phyloP scores from a whole-genome alignment of 2,888 invertebrate genomes.

The Lasioglossum morio region DNA sequence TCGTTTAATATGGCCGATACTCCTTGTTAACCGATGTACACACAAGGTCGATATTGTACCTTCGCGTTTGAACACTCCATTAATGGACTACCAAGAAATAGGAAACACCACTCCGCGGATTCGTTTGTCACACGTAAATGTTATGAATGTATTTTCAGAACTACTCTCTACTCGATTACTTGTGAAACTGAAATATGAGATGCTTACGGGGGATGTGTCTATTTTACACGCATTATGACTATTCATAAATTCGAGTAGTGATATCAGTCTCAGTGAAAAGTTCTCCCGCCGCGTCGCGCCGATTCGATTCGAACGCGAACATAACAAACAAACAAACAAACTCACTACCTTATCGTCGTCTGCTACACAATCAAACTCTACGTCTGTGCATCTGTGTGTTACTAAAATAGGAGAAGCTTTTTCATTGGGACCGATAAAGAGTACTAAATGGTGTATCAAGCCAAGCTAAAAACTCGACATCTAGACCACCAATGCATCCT shows the following conservation, averaged over 20 bases:
- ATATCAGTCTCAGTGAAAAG: constrained; percentile 53
- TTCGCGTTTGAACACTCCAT: constrained; percentile 55
- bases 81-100: constrained; percentile 21
- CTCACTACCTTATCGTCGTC: constrained; percentile 48
- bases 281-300: constrained; percentile 2
- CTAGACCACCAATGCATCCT: constrained; percentile 76
- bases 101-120: constrained; percentile 37
- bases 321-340: constrained; percentile 32
- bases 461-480: constrained; percentile 66
- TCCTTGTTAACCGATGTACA: constrained; percentile 50
- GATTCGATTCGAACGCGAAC: constrained; percentile 14
- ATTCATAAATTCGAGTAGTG: constrained; percentile 41
- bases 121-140: constrained; percentile 44
- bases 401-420: constrained; percentile 47
- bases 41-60: constrained; percentile 45
- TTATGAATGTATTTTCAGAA: constrained; percentile 33
- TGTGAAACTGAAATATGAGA: constrained; percentile 33
- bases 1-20: constrained; percentile 61
- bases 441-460: constrained; percentile 38
- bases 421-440: constrained; percentile 45
- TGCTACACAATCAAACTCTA: constrained; percentile 55
- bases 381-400: constrained; percentile 43
- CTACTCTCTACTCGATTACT: constrained; percentile 41
- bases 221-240: constrained; percentile 46
- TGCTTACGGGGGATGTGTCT: constrained; percentile 32